Evolutionary conservation across 1,140 invertebrate species (phyloP).

Genomic region (Sogatella furcifera): DNA sequence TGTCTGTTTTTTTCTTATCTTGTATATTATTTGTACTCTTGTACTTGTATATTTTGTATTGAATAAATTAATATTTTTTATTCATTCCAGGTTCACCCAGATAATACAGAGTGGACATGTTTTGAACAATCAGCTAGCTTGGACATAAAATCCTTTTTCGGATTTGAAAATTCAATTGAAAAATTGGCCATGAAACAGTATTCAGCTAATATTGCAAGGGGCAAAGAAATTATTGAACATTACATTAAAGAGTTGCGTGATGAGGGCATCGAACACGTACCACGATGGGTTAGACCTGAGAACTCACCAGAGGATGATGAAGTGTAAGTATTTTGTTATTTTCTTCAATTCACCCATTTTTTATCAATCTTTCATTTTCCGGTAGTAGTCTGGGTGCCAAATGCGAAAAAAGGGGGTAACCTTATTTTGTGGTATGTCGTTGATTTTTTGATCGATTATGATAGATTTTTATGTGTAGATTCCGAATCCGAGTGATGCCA

Average conservation of each 20-base stretch:
- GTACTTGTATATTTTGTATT: too few species aligned
- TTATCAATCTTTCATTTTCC: too few species aligned
- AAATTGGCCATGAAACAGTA: conserved; percentile 97
- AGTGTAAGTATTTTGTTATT: too few species aligned
- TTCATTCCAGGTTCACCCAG: conserved; percentile 71
- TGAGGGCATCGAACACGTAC: conserved; percentile 64
- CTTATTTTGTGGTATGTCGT: too few species aligned
- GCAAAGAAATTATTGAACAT: conserved; percentile 92
- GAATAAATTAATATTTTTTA: conserved; percentile 12
- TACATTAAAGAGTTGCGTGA: conserved; percentile 74
- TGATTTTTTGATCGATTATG: too few species aligned
- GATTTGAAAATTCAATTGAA: conserved; percentile 90
- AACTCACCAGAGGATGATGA: not conserved
- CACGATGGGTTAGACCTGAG: conserved; percentile 37
- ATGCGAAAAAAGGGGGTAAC: too few species aligned
- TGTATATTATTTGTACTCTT: too few species aligned
- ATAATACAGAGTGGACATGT: conserved; percentile 92
- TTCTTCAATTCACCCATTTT: too few species aligned
- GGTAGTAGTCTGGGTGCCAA: too few species aligned
- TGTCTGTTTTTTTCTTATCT: too few species aligned
- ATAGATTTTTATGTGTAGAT: too few species aligned
- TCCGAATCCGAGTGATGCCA: too few species aligned
- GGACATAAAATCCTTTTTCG: conserved; percentile 95
- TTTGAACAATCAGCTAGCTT: conserved; percentile 90
- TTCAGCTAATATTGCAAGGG: conserved; percentile 82